Base-by-base conservation (phyloP, 2,797 vertebrate genomes). In the Salmo trutta region DNA sequence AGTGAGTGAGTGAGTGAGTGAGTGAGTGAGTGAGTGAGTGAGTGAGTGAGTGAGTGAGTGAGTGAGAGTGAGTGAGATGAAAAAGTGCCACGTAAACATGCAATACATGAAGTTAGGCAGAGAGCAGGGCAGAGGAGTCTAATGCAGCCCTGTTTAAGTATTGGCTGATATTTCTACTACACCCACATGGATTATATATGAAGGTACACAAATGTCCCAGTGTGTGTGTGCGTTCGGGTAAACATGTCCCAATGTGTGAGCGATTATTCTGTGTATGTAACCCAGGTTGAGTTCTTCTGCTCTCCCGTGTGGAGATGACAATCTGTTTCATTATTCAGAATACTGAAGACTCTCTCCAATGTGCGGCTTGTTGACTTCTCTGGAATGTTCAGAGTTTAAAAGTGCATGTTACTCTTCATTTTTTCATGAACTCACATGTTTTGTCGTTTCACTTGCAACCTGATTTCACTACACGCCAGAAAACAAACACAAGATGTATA, bases 21-120 rank as follows among this genome's bases (percentile, higher is more conserved):
- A 24, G 24, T 24, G 24, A 24, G 24, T 24, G 24, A 24, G 24
- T 24, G 24, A 24, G 24, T 24, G 24, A 24, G 24, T 24, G 24
- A 24, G 36, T 36, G 33, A 5, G 33, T 4, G 33, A 14, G 41
- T 24, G n/a, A 21, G 65, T 71, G 67, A 31, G 59, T 73, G 70
- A 52, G 76, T 64, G 52, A 12, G 72, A 51, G 73, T 76, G 66
- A 12, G 56, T 7, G 36, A 87, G 80, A 79, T 84, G 82, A 90
- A 91, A 90, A 87, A 86, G 81, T 67, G 19, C 74, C 85, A 88
- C 90, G 91, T 91, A 93, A 93, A 95, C 91, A 93, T 95, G 94
- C 95, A 90, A 90, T 93, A 87, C 92, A 84, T 81, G 77, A 85
- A 92, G 91, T 90, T 87, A 75, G 88, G 24, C 33, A 59, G 67